phyloP scores from a whole-genome alignment of 1,140 invertebrate species.

The Drosophila pruinosa region DNA sequence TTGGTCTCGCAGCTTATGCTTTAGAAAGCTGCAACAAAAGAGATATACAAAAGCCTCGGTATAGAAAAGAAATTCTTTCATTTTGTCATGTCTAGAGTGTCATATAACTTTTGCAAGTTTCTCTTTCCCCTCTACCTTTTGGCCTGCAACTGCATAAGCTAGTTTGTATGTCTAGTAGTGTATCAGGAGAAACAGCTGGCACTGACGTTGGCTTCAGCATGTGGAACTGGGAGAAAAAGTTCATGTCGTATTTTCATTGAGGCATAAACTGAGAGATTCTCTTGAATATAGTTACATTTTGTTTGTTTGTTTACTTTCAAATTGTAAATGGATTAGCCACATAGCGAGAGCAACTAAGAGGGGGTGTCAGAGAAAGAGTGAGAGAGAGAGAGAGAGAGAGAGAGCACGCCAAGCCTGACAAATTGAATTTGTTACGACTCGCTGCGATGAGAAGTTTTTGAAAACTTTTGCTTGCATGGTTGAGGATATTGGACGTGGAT shows the following conservation, averaged over 20 bases:
- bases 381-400: not conserved
- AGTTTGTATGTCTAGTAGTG: constrained; percentile 2
- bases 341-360: constrained; percentile 22
- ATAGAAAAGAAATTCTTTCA: constrained; percentile 16
- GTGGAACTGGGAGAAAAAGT: constrained; percentile 28
- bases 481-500: constrained; percentile 64
- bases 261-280: constrained; percentile 32
- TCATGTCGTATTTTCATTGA: constrained; percentile 60
- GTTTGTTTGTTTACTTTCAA: constrained; percentile 79
- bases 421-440: constrained; percentile 77
- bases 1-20: not conserved
- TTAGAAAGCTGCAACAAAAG: constrained; percentile 5
- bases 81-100: constrained; percentile 13
- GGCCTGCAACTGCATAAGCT: constrained; percentile 36
- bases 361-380: not conserved
- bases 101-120: constrained; percentile 15
- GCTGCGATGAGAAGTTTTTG: constrained; percentile 63
- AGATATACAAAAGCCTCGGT: constrained; percentile 15
- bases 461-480: constrained; percentile 75
- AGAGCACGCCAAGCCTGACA: constrained; percentile 66
- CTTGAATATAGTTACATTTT: constrained; percentile 50
- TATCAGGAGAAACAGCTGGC: not conserved
- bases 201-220: not conserved
- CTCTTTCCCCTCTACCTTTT: not conserved
- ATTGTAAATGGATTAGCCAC: constrained; percentile 78